These are phyloP conservation scores for Neoscelio sp. DNA, from an alignment of 2,888 invertebrate genomes.

Conservation along the genomic window DNA sequence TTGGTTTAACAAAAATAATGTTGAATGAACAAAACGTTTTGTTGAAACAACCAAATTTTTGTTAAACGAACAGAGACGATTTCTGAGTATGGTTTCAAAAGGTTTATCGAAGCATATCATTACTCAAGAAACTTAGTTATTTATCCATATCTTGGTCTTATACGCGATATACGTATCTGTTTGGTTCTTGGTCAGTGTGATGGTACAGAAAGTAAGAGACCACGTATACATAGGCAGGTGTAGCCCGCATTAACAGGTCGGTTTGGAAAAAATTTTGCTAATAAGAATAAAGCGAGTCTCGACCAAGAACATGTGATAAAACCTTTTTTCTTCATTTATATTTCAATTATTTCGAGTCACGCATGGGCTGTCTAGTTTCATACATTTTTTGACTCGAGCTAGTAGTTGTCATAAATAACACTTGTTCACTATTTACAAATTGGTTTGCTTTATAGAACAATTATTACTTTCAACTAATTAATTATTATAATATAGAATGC, in stretches of 20 bases:
- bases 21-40: no score
- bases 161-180: slow-evolving; percentile 22
- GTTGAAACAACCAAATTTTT: no score
- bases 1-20: no score
- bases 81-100: slow-evolving; percentile 39
- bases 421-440: neutral
- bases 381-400: neutral
- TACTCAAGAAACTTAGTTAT: slow-evolving; percentile 42
- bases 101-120: slow-evolving; percentile 40
- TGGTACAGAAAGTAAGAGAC: slow-evolving; percentile 60
- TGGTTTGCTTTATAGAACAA: neutral
- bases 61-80: no score
- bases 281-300: slow-evolving; percentile 52
- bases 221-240: slow-evolving; percentile 54
- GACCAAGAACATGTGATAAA: slow-evolving; percentile 48
- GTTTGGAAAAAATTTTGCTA: slow-evolving; percentile 46
- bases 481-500: slow-evolving; percentile 6
- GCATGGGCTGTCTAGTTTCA: slow-evolving; percentile 32
- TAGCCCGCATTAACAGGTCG: slow-evolving; percentile 63
- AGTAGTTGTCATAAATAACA: slow-evolving; percentile 13
- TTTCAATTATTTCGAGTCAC: slow-evolving; percentile 32
- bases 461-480: neutral
- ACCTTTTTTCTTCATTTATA: slow-evolving; percentile 39
- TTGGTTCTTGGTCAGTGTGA: slow-evolving; percentile 52
- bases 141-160: slow-evolving; percentile 46